Evolutionary conservation across 2,797 vertebrate genomes (phyloP).

Genomic region (Psittacula echo): DNA sequence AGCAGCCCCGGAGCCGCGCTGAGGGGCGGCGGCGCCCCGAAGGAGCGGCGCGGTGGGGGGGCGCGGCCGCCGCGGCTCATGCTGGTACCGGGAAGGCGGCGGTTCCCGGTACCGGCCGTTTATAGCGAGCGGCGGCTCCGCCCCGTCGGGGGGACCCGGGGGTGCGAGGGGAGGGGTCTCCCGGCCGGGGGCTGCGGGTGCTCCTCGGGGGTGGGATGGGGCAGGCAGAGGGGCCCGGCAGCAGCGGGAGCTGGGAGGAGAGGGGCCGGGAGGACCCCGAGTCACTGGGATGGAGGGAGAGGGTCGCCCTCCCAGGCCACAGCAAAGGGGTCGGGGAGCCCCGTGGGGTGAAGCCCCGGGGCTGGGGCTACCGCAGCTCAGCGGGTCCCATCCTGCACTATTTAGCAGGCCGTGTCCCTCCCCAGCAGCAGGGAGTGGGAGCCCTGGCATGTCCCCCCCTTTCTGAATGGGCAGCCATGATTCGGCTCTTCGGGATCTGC

Average conservation of each 20-base stretch:
- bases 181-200: neutral
- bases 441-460: too few species aligned
- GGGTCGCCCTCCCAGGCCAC: neutral
- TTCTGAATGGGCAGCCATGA: neutral
- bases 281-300: rapidly evolving
- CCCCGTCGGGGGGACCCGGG: neutral
- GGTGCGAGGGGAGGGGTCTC: neutral
- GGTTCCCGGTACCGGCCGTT: neutral
- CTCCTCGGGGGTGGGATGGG: neutral
- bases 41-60: neutral
- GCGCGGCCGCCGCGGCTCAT: neutral
- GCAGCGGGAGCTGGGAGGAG: neutral
- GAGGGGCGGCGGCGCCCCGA: neutral
- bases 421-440: neutral
- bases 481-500: neutral
- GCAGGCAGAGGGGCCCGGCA: neutral
- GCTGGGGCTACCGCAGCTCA: neutral
- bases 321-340: neutral
- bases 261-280: neutral
- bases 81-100: neutral
- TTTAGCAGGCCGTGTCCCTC: neutral
- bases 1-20: neutral
- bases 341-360: neutral
- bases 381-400: neutral
- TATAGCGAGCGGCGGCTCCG: slow-evolving; percentile 2